Conservation (phyloP, 2,888 invertebrate species). For the Lagria hirta region DNA sequence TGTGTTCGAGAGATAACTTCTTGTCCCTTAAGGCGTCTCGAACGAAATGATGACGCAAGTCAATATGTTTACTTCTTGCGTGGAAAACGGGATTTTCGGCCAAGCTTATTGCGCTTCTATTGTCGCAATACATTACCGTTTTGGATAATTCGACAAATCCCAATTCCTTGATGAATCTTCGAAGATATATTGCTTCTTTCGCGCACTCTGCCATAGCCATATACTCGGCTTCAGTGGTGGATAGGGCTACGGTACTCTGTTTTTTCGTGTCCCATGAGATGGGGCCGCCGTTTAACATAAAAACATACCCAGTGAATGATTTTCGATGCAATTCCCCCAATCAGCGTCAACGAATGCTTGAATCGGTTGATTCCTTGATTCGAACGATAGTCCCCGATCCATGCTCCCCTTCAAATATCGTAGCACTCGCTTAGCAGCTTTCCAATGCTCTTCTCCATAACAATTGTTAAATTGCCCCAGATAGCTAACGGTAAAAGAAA, state of each 20-base stretch:
- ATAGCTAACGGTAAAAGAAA: constrained; percentile 29
- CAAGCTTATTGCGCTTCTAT: constrained; percentile 15
- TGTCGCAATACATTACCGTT: constrained; percentile 11
- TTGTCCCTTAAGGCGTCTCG: constrained; percentile 1
- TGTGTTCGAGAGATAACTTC: neutral
- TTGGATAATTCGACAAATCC: neutral
- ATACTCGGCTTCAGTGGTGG: constrained; percentile 32
- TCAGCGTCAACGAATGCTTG: constrained; percentile 39
- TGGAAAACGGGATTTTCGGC: constrained; percentile 22
- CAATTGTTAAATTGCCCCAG: constrained; percentile 32
- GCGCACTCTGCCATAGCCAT: constrained; percentile 27
- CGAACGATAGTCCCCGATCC: constrained; percentile 32
- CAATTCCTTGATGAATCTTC: constrained; percentile 12
- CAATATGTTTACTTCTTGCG: constrained; percentile 24
- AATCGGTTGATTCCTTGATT: constrained; percentile 11
- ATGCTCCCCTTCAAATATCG: constrained; percentile 35
- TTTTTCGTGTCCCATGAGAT: constrained; percentile 32
- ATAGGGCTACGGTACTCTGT: constrained; percentile 32
- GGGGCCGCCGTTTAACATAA: constrained; percentile 17
- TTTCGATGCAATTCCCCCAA: constrained; percentile 26
- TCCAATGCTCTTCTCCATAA: constrained; percentile 28
- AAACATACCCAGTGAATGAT: constrained; percentile 33
- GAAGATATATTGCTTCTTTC: constrained; percentile 30
- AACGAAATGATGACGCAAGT: constrained; percentile 6
- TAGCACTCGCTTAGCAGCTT: constrained; percentile 39